Base-by-base conservation (phyloP, 2,888 invertebrate species). In the Camponotus fellah region DNA sequence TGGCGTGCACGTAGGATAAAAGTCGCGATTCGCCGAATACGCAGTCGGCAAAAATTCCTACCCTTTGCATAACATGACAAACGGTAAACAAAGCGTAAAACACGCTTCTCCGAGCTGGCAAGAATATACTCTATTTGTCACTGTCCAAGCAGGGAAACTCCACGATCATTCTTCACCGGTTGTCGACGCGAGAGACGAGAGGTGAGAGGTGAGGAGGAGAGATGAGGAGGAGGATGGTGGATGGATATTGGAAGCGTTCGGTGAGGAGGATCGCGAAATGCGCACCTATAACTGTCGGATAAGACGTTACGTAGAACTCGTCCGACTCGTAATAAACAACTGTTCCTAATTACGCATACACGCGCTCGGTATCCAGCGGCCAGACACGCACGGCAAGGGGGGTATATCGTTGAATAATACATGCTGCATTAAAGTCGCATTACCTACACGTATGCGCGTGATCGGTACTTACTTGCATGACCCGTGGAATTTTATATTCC, bases 61-160 rank as follows among this genome's bases (percentile, higher is more conserved):
- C 90, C 83, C 88, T 91, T 92, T 90, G 91, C 91, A 91, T 93
- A 92, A 92, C 91, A 87, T 89, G 93, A 92, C 92, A 91, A 93
- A 92, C 92, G 92, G 92, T 91, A 93, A 93, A 92, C 92, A 93
- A 92, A 93, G 92, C 91, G 91, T 91, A 91, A 93, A 93, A 92
- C 93, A 93, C 91, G 92, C 89, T 92, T 88, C 90, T 91, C 85
- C 87, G 86, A 85, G 88, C 89, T 91, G 92, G 89, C 91, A 88
- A 91, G 85, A 86, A 88, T 88, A 82, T 86, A 87, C 90, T 91
- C 92, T 89, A 91, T 92, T 92, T 91, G 91, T 91, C 92, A 92
- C 91, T 91, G 91, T 92, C 92, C 89, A 84, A 74, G 88, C 85
- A 69, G 82, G 80, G 82, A 89, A 85, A 90, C 89, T 85, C 84